Percentiles rank a stretch among this genome's conserved stretches.
phyloP scores from a whole-genome alignment of 2,888 invertebrate species.

The Silvanus unidentatus region DNA sequence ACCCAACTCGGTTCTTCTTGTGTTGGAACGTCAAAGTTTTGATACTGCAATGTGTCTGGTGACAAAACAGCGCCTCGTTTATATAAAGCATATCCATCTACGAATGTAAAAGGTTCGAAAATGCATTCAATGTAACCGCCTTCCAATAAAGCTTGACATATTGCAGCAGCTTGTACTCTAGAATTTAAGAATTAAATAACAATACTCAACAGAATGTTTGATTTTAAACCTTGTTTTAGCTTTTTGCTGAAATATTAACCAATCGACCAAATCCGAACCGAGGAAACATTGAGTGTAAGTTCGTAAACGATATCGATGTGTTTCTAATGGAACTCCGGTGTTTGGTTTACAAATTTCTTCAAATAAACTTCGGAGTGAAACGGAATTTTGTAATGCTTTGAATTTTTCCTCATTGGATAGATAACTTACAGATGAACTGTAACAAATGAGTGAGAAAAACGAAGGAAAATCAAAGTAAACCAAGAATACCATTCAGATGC shows the following conservation, averaged over 20 bases:
- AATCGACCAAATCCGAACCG: conserved; percentile 76
- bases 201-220: neutral
- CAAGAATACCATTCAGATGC: conserved; percentile 51
- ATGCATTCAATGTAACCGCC: conserved; percentile 68
- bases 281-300: conserved; percentile 71
- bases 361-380: conserved; percentile 57
- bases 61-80: conserved; percentile 43
- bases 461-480: no score
- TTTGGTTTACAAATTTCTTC: conserved; percentile 51
- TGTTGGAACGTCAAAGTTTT: conserved; percentile 39
- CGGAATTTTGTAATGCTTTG: conserved; percentile 52
- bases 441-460: conserved; percentile 8
- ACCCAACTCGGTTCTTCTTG: conserved; percentile 61
- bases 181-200: conserved; percentile 10
- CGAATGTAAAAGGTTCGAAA: conserved; percentile 50
- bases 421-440: conserved; percentile 37
- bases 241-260: conserved; percentile 73
- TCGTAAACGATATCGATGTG: conserved; percentile 64
- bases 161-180: conserved; percentile 68
- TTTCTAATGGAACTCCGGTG: conserved; percentile 54
- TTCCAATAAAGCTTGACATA: conserved; percentile 73
- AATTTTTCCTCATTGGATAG: conserved; percentile 52
- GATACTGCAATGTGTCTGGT: conserved; percentile 31
- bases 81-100: conserved; percentile 48
- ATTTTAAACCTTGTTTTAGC: conserved; percentile 58